These are phyloP conservation scores for Eubucco bourcierii DNA, from an alignment of 2,113 vertebrate species.

Conservation along the genomic window DNA sequence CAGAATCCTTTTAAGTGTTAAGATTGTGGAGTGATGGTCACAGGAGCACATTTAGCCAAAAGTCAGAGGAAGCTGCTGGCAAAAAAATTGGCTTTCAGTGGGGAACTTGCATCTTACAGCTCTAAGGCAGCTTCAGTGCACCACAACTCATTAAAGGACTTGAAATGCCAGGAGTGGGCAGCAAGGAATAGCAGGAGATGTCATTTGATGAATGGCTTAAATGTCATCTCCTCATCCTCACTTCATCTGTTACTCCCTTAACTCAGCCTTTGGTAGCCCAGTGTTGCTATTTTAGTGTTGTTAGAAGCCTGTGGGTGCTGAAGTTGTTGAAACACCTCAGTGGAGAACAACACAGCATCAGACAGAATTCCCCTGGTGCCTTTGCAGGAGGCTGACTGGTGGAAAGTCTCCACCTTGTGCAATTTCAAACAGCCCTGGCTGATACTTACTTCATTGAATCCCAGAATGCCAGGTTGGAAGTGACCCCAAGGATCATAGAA, in stretches of 20 bases:
- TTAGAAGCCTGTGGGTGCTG: not conserved
- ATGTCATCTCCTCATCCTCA: constrained; percentile 23
- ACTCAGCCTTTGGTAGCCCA: not conserved
- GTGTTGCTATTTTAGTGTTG: constrained; percentile 26
- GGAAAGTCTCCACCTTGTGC: not conserved
- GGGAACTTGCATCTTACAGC: not conserved
- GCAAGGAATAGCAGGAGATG: constrained; percentile 5
- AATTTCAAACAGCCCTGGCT: not conserved
- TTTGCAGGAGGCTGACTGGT: not conserved
- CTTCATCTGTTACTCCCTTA: constrained; percentile 18
- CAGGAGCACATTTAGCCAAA: not conserved
- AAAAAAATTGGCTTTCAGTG: not conserved
- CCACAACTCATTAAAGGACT: not conserved
- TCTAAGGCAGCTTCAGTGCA: not conserved
- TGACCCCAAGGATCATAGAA: too few species aligned
- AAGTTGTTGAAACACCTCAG: constrained; percentile 22
- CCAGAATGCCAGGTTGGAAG: too few species aligned
- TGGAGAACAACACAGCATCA: not conserved
- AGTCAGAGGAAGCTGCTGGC: not conserved
- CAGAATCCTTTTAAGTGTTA: not conserved
- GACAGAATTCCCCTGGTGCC: not conserved
- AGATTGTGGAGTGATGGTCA: not conserved
- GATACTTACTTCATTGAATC: not conserved
- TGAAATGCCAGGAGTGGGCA: constrained; percentile 35
- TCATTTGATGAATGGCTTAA: constrained; percentile 12